Base-by-base conservation (phyloP, 2,888 invertebrate genomes). In the Pheosia gnoma region DNA sequence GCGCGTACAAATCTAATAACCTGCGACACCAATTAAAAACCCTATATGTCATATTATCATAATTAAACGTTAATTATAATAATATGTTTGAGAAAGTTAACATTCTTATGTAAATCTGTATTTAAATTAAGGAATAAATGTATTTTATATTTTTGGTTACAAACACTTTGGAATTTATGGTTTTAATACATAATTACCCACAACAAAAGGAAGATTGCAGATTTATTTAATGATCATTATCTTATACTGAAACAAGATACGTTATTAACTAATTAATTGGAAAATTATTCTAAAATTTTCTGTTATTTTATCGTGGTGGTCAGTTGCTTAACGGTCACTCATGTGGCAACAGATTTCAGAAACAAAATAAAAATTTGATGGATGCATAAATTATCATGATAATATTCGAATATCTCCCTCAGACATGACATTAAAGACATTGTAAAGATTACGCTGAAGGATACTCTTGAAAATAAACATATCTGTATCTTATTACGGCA, bases 41-140 rank as follows among this genome's bases (percentile, higher is more conserved):
- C 66, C 63, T 65, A 1, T 8, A 43, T 38, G 38, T 43, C 53
- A 63, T 64, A 68, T 63, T 66, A 71, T 63, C 56, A 71, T 74
- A 70, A 74, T 66, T 70, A 74, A 63, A 57, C 58, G 45, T 68
- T 67, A 64, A 68, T 65, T 65, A 57, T 57, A 13, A 57, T 58
- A 49, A 66, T 67, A 67, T 63, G 59, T 66, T 62, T 72, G 74
- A 66, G 74, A 77, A 76, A 75, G 77, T 67, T 57, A 43, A 59
- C 61, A 76, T 76, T 76, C 62, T 66, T 75, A 76, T 76, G 68
- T 67, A 58, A 75, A 75, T 74, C 13, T 0, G 49, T 52, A 70
- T 71, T 67, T 63, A 53, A 62, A 67, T 66, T 51, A 36, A 62
- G 56, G 57, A 63, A 25, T 25, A 67, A 5, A 54, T 61, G 60